Evolutionary conservation across 2,113 vertebrate genomes (phyloP).

Genomic region (Psittacula cyanocephala): DNA sequence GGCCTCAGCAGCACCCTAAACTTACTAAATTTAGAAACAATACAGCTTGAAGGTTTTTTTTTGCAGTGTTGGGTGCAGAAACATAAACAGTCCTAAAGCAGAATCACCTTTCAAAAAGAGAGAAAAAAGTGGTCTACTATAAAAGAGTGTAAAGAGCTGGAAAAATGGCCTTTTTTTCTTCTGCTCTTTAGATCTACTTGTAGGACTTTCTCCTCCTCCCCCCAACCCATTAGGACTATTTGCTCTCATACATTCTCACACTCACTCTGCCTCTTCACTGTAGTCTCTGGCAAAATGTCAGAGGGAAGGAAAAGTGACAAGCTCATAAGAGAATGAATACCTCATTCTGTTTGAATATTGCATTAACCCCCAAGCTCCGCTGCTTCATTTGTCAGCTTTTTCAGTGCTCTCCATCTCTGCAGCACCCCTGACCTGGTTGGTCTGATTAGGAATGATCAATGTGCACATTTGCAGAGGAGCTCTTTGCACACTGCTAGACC

Average conservation of each 20-base stretch:
- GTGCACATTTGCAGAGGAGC: conserved; percentile 76
- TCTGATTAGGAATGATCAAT: conserved; percentile 84
- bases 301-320: conserved; percentile 59
- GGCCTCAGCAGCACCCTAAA: neutral
- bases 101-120: neutral
- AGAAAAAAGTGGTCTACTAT: neutral
- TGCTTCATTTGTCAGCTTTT: conserved; percentile 76
- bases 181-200: neutral
- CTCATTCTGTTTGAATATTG: conserved; percentile 69
- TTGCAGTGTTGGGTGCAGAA: neutral
- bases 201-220: neutral
- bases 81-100: neutral
- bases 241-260: neutral
- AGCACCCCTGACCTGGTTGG: conserved; percentile 72
- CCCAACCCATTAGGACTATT: neutral
- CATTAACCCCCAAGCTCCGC: conserved; percentile 67
- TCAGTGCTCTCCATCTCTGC: conserved; percentile 44
- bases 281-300: conserved; percentile 13
- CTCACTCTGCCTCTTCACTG: neutral
- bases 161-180: neutral
- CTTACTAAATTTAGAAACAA: neutral
- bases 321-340: conserved; percentile 50
- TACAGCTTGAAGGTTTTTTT: neutral
- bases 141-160: neutral
- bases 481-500: conserved; percentile 74